Evolutionary conservation across 1,140 invertebrate genomes (phyloP).

Genomic region (Philotrypesis tridentata): DNA sequence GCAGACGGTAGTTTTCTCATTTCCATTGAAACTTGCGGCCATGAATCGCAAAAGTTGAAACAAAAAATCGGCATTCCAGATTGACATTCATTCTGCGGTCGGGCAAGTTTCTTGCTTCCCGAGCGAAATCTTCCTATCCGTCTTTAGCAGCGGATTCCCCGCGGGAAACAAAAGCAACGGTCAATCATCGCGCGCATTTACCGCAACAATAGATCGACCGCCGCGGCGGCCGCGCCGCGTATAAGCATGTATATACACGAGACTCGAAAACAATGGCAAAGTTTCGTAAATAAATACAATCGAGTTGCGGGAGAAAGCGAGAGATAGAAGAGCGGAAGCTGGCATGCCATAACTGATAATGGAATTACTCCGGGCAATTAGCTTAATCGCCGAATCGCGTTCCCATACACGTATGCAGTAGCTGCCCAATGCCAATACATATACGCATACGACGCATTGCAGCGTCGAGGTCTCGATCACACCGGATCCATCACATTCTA

Average conservation of each 20-base stretch:
- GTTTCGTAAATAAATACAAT: neutral
- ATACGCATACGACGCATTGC: too few relatives aligned
- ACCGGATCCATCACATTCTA: neutral
- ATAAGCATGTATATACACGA: neutral
- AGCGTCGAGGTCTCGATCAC: neutral
- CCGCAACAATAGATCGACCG: neutral
- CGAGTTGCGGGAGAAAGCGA: neutral
- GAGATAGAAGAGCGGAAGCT: neutral
- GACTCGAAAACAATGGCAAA: neutral
- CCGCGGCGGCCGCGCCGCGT: too few relatives aligned
- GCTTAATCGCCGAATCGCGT: neutral
- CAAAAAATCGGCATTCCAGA: neutral
- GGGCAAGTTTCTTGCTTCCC: neutral
- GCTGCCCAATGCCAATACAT: too few relatives aligned
- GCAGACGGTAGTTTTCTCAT: neutral
- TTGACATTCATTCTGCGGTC: neutral
- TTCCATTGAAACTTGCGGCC: neutral
- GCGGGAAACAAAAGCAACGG: neutral
- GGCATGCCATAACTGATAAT: neutral
- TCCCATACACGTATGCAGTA: neutral
- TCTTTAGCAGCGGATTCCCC: too few relatives aligned
- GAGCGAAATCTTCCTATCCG: neutral
- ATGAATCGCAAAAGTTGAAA: neutral
- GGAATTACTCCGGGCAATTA: neutral
- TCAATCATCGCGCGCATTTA: neutral